Evolutionary conservation across 2,888 invertebrate genomes (phyloP), one percentile per base, ranked within the genome.

Genomic region (Drosophila mettleri): DNA sequence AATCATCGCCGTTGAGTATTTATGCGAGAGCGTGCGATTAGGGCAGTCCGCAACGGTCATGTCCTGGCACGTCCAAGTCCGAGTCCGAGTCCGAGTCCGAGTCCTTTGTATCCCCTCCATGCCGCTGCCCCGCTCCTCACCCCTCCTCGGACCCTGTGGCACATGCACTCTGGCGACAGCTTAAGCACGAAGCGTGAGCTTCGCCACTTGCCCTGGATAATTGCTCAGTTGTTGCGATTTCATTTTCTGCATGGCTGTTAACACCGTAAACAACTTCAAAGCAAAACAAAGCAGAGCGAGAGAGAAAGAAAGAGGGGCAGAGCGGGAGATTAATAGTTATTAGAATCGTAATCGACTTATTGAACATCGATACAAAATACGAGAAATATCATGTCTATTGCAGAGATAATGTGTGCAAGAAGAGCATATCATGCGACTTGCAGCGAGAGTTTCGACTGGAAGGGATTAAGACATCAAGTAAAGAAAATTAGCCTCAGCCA

Each of bases 1-100:
- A 86, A 78, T 88, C 81, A 85, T 71, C 53, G 60, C 53, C 51
- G 53, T 49, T 49, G 60, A 51, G 73, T 54, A 71, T 71, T 72
- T 67, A 51, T 74, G 66, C 58, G 62, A 74, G 58, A 58, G 64
- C 63, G 46, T 78, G 69, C 68, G 74, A 72, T 73, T 73, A 74
- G 68, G 74, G 38, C 60, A 55, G 75, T 78, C 74, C 74, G 60
- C 43, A 51, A 36, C 29, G 55, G 46, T 22, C 49, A 46, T 48
- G 41, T 72, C 58, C 72, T 45, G 59, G 72, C 74, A 74, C 74
- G 74, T 74, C 38, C 61, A 43, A 36, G 22, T 43, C 10, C 14
- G 14, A 12, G 10, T 29, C 18, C 29, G 5, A 24, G 12, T 8
- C 29, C 29, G 14, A 12, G 10, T 29, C 18, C 29, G 5, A 24